A percentile compares a stretch with the other conserved stretches of the same genome.
These are phyloP conservation scores for Phallusia fumigata DNA, from an alignment of 23 tunicate species.

Conservation along the genomic window DNA sequence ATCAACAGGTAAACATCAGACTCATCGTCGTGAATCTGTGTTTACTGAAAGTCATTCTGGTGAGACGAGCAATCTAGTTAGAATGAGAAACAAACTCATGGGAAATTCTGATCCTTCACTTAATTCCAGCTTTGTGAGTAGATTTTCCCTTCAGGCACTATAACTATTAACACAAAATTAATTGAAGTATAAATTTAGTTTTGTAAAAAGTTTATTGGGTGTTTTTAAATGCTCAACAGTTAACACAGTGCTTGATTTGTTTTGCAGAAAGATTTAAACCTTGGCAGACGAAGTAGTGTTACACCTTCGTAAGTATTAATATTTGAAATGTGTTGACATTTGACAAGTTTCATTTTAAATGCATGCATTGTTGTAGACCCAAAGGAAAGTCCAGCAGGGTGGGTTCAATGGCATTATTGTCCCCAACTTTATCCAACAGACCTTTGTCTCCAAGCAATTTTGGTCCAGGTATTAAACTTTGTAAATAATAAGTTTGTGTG, in stretches of 20 bases:
- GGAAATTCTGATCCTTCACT: conserved; percentile 89
- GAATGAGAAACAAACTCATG: conserved; percentile 64
- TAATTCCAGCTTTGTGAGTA: conserved; percentile 81
- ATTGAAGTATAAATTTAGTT: too few relatives aligned
- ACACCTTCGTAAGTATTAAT: conserved; percentile 48
- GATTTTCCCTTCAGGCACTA: too few relatives aligned
- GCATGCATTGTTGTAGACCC: not conserved
- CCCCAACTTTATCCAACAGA: conserved; percentile 41
- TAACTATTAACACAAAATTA: too few relatives aligned
- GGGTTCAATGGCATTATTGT: conserved; percentile 18
- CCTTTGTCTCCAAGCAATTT: conserved; percentile 54
- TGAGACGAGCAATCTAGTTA: conserved; percentile 77
- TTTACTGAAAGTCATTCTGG: conserved; percentile 16
- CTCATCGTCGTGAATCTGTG: conserved; percentile 15
- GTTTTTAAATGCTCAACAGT: not conserved
- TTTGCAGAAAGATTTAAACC: conserved; percentile 47
- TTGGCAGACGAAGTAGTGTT: conserved; percentile 46
- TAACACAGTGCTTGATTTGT: not conserved
- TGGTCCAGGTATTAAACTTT: conserved; percentile 26
- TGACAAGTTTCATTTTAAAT: not conserved
- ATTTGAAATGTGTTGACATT: not conserved
- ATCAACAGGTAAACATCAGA: conserved; percentile 12
- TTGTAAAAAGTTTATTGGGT: not conserved
- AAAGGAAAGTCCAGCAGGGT: not conserved
- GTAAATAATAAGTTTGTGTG: not conserved